These are phyloP conservation scores for Herminia tarsipennalis DNA, from an alignment of 2,888 invertebrate genomes.

Conservation along the genomic window DNA sequence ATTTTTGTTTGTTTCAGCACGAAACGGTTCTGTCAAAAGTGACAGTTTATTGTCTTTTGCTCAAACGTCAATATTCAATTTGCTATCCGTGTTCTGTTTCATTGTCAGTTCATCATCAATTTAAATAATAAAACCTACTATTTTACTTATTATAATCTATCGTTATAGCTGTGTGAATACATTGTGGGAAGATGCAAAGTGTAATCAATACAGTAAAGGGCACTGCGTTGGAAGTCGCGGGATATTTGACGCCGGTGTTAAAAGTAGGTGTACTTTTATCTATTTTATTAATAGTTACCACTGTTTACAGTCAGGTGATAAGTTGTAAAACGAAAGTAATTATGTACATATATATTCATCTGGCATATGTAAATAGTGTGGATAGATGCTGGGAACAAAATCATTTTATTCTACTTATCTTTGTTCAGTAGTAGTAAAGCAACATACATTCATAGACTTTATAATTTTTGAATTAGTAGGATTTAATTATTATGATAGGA, in stretches of 20 bases:
- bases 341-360: not conserved
- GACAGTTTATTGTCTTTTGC: no score
- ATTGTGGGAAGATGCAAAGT: conserved; percentile 91
- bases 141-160: conserved; percentile 1
- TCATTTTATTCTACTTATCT: no score
- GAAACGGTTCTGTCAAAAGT: no score
- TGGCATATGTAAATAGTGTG: not conserved
- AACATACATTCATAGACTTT: no score
- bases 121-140: conserved; percentile 14
- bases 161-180: conserved; percentile 26
- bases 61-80: no score
- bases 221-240: conserved; percentile 97
- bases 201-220: conserved; percentile 98
- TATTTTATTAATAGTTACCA: conserved; percentile 13
- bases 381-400: no score
- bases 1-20: no score
- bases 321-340: conserved; percentile 1
- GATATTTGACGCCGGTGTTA: conserved; percentile 97
- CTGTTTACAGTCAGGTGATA: conserved; percentile 25
- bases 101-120: conserved; percentile 6
- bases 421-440: no score
- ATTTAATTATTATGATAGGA: no score
- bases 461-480: no score
- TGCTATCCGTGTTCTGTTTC: no score
- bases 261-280: conserved; percentile 90